Conservation (phyloP, 2,113 vertebrate species). For the Lophura nycthemera region DNA sequence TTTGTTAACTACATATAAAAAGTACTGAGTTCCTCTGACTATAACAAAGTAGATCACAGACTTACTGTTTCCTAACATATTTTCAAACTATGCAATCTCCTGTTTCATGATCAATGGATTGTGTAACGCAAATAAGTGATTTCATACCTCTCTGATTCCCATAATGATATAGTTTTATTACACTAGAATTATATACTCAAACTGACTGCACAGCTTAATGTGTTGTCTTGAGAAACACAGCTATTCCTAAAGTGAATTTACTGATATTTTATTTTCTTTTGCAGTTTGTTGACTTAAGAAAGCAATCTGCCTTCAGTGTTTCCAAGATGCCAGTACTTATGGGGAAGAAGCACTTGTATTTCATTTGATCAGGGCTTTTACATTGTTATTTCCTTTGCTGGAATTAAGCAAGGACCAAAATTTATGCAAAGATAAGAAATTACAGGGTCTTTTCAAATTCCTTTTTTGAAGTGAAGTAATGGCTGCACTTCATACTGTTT, state of each 20-base stretch:
- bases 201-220: background rate
- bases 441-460: background rate
- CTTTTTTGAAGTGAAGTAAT: background rate
- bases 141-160: background rate
- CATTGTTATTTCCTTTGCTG: background rate
- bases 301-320: background rate
- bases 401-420: background rate
- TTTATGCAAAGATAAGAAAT: background rate
- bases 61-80: constrained; percentile 24
- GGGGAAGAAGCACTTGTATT: background rate
- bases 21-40: background rate
- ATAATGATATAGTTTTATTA: constrained; percentile 49
- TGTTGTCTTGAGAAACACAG: background rate
- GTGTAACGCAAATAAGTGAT: constrained; percentile 28
- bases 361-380: background rate
- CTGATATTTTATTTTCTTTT: background rate
- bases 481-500: background rate
- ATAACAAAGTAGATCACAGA: background rate
- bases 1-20: constrained; percentile 24
- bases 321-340: background rate
- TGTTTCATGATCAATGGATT: constrained; percentile 33
- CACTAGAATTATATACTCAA: background rate
- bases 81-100: constrained; percentile 7
- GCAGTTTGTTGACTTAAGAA: background rate
- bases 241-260: background rate